phyloP scores from a whole-genome alignment of 2,113 vertebrate genomes.

The Oryzias curvinotus region DNA sequence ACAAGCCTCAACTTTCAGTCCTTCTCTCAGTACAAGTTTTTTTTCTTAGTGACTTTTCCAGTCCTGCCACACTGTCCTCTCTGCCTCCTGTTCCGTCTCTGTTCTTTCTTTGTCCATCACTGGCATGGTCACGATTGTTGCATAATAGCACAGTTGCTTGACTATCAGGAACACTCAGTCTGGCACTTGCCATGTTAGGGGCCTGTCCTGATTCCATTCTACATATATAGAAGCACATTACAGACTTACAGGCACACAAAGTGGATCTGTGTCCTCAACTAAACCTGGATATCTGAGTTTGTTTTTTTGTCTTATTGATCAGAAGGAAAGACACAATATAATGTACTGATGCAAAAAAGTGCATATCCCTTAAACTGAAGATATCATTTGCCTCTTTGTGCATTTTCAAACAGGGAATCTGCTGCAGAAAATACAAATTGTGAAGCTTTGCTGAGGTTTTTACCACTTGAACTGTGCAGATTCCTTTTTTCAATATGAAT shows the following conservation, averaged over 20 bases:
- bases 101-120: slow-evolving; percentile 60
- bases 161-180: slow-evolving; percentile 61
- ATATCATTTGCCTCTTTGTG: slow-evolving; percentile 1
- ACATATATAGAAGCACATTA: neutral
- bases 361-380: slow-evolving; percentile 33
- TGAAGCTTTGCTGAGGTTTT: neutral
- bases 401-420: no score
- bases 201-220: slow-evolving; percentile 31
- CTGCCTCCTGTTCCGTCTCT: slow-evolving; percentile 61
- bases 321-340: neutral
- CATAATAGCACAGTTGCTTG: slow-evolving; percentile 54
- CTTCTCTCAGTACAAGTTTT: slow-evolving; percentile 5
- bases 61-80: slow-evolving; percentile 27
- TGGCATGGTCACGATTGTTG: slow-evolving; percentile 51
- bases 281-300: slow-evolving; percentile 10
- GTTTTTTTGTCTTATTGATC: slow-evolving; percentile 9
- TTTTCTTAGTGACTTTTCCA: slow-evolving; percentile 30
- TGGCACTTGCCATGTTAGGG: slow-evolving; percentile 49
- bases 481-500: slow-evolving; percentile 1
- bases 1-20: slow-evolving; percentile 16
- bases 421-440: neutral
- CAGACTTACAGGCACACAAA: slow-evolving; percentile 18
- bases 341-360: slow-evolving; percentile 26
- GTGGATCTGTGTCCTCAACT: neutral
- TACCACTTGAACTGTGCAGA: slow-evolving; percentile 2